Conservation (phyloP, 2,888 invertebrate genomes). For the Corbicula japonica region DNA sequence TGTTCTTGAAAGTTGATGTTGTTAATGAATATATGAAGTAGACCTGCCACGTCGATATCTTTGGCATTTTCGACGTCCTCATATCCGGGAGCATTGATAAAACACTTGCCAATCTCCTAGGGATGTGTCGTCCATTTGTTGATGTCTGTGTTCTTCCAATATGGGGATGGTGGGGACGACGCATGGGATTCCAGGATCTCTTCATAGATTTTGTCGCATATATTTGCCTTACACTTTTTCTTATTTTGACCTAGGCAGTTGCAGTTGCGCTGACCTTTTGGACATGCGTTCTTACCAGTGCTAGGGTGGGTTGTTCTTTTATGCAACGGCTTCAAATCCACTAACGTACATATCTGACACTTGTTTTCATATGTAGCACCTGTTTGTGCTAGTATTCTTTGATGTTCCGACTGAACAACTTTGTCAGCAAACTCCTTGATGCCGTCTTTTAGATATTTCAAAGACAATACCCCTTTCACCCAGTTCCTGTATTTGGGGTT, state of each 20-base stretch:
- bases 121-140: background rate
- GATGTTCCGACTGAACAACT: too few species aligned
- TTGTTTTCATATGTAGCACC: too few species aligned
- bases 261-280: background rate
- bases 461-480: background rate
- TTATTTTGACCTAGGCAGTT: background rate
- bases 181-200: background rate
- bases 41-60: background rate
- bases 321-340: too few species aligned
- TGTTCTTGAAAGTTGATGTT: background rate
- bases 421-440: background rate
- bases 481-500: background rate
- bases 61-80: background rate
- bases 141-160: background rate
- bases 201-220: background rate
- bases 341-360: too few species aligned
- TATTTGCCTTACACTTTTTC: background rate
- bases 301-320: too few species aligned
- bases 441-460: background rate
- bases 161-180: background rate
- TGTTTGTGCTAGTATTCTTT: too few species aligned
- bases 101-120: background rate
- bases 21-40: background rate
- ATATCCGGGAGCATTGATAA: background rate
- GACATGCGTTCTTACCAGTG: too few species aligned